Conservation (phyloP, 2,888 invertebrate species). For the Morpho deidamia region DNA sequence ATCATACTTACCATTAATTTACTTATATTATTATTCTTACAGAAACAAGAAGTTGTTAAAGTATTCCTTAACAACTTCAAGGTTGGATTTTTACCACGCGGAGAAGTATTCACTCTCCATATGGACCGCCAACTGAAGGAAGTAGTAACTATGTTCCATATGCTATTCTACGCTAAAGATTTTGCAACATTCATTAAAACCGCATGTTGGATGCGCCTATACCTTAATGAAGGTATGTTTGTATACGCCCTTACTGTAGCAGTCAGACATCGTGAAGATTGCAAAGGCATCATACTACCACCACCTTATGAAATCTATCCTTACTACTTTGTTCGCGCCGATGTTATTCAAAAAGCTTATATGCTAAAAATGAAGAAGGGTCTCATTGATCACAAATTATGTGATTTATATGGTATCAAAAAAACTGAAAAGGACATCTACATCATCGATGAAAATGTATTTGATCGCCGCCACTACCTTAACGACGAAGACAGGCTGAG, state of each 20-base stretch:
- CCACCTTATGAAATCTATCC: conserved; percentile 81
- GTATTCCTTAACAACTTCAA: conserved; percentile 74
- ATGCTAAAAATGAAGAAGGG: conserved; percentile 71
- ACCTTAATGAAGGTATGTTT: conserved; percentile 78
- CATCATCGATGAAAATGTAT: conserved; percentile 82
- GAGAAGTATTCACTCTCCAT: conserved; percentile 71
- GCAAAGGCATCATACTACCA: conserved; percentile 70
- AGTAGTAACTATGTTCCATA: conserved; percentile 72
- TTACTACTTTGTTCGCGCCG: conserved; percentile 81
- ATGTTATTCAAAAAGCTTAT: conserved; percentile 80
- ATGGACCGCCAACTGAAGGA: conserved; percentile 70
- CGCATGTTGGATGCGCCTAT: conserved; percentile 71
- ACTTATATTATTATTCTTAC: conserved; percentile 29
- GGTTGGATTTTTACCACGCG: conserved; percentile 76
- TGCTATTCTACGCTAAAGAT: conserved; percentile 74
- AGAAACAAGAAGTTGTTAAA: conserved; percentile 79
- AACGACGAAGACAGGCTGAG: conserved; percentile 77
- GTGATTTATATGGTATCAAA: conserved; percentile 72
- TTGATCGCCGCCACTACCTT: conserved; percentile 71
- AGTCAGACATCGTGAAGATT: conserved; percentile 70
- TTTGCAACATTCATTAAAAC: conserved; percentile 69
- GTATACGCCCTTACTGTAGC: conserved; percentile 75
- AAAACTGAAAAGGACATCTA: conserved; percentile 71
- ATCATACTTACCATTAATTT: not conserved
- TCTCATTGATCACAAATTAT: conserved; percentile 63